Evolutionary conservation across 2,797 vertebrate genomes (phyloP), one percentile per base, ranked within the genome.

Genomic region (Platyrinchus mystaceus): DNA sequence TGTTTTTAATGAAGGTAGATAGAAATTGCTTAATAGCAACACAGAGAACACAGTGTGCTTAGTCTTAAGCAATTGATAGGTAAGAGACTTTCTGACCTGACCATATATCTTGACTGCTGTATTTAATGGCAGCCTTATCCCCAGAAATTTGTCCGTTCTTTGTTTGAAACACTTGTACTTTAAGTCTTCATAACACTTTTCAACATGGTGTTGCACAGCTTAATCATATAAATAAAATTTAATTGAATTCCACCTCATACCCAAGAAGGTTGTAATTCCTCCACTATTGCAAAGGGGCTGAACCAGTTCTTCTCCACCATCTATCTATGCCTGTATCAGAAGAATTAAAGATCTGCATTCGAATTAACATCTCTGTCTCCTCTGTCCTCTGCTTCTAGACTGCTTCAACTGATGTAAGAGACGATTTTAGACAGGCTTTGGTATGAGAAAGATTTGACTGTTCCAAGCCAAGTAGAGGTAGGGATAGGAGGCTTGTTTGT

Each of bases 241-340:
- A 5, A 69, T 43, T 85, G 81, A 36, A 73, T 66, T 79, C 23
- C 17, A 76, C 22, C 8, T 84, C 5, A 0, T 53, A 69, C 7
- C 27, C 1, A 11, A 87, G 37, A 66, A 86, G 12, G 24, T 30
- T 6, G 0, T 17, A 47, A 86, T 74, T 84, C 49, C 53, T 60
- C 36, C 60, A 87, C 41, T 44, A 36, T 0, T 50, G 53, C 44
- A n/a, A 79, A 84, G 59, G 75, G 32, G 20, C 27, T 46, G 43
- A 95, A 77, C 34, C 37, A 46, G 12, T 63, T 69, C 39, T 53
- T 70, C 49, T 56, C 58, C 41, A 73, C 43, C 68, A 75, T 34
- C 46, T 70, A 4, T 6, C 39, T 0, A 0, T 37, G 50, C 7
- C n/a, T 28, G 2, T 17, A 44, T 20, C 30, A 58, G 58, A 82